A percentile compares a stretch with the other conserved stretches of the same genome.
Conservation (phyloP, 2,113 vertebrate genomes). For the Sorex fumeus region DNA sequence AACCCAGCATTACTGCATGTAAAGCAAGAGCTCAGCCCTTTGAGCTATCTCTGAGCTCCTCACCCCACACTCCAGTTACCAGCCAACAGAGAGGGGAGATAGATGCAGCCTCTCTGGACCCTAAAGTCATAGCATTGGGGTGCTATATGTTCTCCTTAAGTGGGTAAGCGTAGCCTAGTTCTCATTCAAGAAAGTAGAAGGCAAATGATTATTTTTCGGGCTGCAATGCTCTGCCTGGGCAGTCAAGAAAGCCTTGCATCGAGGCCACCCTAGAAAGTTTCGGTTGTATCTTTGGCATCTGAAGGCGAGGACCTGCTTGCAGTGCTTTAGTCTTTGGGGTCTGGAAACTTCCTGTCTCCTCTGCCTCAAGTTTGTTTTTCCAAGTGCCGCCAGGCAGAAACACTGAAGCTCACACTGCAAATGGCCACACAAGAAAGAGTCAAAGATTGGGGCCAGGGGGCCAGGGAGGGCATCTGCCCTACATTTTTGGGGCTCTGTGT, state of each 20-base stretch:
- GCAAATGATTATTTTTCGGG: too few species aligned
- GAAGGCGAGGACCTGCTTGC: neutral
- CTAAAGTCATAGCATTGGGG: neutral
- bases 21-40: too few species aligned
- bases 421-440: neutral
- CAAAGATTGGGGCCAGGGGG: too few species aligned
- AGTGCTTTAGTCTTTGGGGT: neutral
- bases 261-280: neutral
- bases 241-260: neutral
- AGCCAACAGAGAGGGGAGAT: neutral
- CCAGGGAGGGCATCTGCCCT: too few species aligned
- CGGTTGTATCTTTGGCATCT: neutral
- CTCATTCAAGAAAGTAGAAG: neutral
- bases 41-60: too few species aligned
- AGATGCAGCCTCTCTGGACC: neutral
- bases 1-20: too few species aligned
- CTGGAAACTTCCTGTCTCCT: neutral
- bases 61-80: neutral
- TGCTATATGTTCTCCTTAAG: neutral
- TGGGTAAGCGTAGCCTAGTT: neutral
- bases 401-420: neutral
- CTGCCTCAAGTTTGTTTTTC: fast-evolving
- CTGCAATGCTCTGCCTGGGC: neutral
- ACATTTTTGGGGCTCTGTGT: too few species aligned
- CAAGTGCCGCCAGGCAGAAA: neutral